Evolutionary conservation across 2,113 vertebrate species (phyloP).

Genomic region (Brachypodius melanocephalos): DNA sequence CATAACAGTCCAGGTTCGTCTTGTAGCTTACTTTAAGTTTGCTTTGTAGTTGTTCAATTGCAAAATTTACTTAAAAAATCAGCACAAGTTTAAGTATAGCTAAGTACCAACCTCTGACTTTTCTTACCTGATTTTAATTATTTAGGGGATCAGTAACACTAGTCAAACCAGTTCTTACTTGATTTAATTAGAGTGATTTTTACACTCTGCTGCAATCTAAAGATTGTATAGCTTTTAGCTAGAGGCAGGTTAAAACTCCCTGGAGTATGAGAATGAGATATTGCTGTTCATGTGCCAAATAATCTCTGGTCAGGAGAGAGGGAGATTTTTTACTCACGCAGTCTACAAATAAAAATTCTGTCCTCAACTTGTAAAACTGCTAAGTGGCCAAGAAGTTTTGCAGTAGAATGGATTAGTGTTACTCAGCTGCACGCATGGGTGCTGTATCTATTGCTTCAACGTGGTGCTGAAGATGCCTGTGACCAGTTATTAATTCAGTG

Average conservation of each 20-base stretch:
- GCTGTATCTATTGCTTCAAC: background rate
- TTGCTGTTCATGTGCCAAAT: constrained; percentile 20
- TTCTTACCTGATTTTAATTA: constrained; percentile 48
- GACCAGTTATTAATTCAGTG: background rate
- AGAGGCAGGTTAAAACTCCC: constrained; percentile 61
- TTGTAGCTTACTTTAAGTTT: background rate
- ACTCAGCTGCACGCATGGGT: background rate
- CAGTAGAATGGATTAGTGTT: background rate
- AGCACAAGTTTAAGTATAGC: background rate
- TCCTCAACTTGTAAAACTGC: constrained; percentile 9
- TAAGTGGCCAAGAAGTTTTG: background rate
- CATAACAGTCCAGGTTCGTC: background rate
- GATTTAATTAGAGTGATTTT: constrained; percentile 67
- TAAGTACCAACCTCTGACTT: background rate
- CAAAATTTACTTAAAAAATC: background rate
- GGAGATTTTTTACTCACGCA: background rate
- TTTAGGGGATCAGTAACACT: constrained; percentile 55
- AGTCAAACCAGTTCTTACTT: constrained; percentile 62
- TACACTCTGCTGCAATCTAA: constrained; percentile 57
- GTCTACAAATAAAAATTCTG: constrained; percentile 18
- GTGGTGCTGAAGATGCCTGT: background rate
- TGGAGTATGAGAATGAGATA: constrained; percentile 38
- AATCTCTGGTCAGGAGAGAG: constrained; percentile 15
- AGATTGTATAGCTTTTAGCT: constrained; percentile 54
- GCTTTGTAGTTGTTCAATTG: background rate